Conservation (phyloP, 2,113 vertebrate species). For the Rhodinocichla rosea region DNA sequence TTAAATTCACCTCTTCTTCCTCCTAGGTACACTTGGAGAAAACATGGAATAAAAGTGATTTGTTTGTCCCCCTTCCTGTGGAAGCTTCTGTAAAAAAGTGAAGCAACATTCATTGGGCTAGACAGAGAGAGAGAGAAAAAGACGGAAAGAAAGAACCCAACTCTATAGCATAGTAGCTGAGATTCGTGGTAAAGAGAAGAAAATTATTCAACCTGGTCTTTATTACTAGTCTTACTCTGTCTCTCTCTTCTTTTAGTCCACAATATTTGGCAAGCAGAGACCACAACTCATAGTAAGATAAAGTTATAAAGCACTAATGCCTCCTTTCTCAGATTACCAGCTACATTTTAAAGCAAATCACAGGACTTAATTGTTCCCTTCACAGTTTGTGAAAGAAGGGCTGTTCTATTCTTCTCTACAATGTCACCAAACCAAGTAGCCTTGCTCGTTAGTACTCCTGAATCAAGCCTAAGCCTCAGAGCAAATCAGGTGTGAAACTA, state of each 20-base stretch:
- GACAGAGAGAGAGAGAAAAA: background rate
- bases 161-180: background rate
- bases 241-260: background rate
- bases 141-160: background rate
- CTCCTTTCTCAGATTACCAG: background rate
- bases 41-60: background rate
- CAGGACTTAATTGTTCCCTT: background rate
- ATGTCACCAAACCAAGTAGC: background rate
- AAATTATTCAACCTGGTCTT: background rate
- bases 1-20: background rate
- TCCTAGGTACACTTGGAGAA: background rate
- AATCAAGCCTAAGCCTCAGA: background rate
- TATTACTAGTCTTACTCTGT: background rate
- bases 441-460: background rate
- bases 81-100: background rate
- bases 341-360: background rate
- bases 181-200: background rate
- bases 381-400: background rate
- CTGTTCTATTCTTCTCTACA: background rate
- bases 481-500: background rate
- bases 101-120: background rate
- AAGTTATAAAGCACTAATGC: background rate
- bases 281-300: background rate
- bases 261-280: background rate
- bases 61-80: background rate